These are phyloP conservation scores for Drosophila anceps DNA, from an alignment of 2,888 invertebrate species.

Conservation along the genomic window DNA sequence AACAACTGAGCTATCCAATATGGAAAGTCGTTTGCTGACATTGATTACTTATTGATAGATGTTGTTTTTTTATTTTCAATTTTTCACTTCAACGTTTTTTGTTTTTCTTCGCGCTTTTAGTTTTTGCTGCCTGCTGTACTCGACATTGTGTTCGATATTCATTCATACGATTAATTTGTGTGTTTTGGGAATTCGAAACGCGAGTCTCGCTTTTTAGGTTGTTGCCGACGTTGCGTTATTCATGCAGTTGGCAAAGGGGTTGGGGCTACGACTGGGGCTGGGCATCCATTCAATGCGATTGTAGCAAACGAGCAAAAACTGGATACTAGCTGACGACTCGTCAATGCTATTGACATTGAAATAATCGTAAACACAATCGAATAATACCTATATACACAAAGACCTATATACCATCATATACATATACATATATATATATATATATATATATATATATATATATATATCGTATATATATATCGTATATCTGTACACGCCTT, in stretches of 20 bases:
- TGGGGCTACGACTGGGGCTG: not conserved
- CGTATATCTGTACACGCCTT: not conserved
- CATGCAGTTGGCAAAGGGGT: slow-evolving; percentile 56
- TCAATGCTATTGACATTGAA: slow-evolving; percentile 75
- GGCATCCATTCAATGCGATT: slow-evolving; percentile 30
- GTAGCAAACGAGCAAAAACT: slow-evolving; percentile 35
- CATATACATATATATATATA: not conserved
- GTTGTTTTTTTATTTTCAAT: no score
- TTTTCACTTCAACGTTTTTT: slow-evolving; percentile 19
- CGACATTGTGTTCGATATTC: slow-evolving; percentile 65
- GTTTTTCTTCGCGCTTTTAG: slow-evolving; percentile 2
- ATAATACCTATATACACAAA: slow-evolving; percentile 18
- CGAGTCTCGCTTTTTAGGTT: slow-evolving; percentile 30
- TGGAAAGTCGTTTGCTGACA: slow-evolving; percentile 33
- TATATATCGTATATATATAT: not conserved
- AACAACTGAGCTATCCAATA: slow-evolving; percentile 33
- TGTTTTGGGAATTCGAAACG: slow-evolving; percentile 54
- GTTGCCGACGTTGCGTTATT: slow-evolving; percentile 56
- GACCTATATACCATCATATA: not conserved
- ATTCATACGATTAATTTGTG: slow-evolving; percentile 69
- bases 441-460: not conserved
- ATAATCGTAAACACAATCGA: slow-evolving; percentile 40
- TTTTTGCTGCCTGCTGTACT: slow-evolving; percentile 61
- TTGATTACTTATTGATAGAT: slow-evolving; percentile 64
- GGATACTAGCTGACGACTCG: slow-evolving; percentile 65